Base-by-base conservation (phyloP, 1,140 invertebrate genomes). In the Drosophila sturtevanti region DNA sequence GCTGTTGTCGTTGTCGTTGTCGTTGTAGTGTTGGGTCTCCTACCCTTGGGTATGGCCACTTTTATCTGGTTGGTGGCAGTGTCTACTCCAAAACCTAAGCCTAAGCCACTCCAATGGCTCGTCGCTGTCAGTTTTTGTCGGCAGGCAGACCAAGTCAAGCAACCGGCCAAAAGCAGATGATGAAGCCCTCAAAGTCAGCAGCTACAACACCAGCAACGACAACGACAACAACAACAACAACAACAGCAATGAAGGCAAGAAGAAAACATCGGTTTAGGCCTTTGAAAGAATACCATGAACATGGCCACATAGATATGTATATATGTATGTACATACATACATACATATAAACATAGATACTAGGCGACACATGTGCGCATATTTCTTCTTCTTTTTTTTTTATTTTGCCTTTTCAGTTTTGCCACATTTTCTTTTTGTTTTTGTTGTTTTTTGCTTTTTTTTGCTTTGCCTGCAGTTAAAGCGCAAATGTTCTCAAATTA, bases 401-500 rank as follows among this genome's bases (percentile, higher is more conserved):
- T 82, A 12, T 66, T 64, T 63, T 75, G 64, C 70, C 48, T 67
- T 68, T 52, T 38, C 48, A 55, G 55, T 62, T 58, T 48, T 72
- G 21, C 56, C 65, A 68, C 59, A 68, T 48, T 64, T 69, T 63
- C 54, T 35, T 64, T 69, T 63, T 37, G 11, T 65, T 64, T 34
- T 68, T n/a, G n/a, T n/a, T n/a, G n/a, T n/a, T n/a, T n/a, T 24
- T 75, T 68, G 65, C 44, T 51, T 60, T 61, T 62, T 74, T 27
- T 12, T 65, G 80, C 69, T 82, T 86, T 64, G 69, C 84, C 71
- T 86, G 82, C 75, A 86, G 82, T 79, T 86, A 86, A 82, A 87
- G 79, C 81, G 81, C 82, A 86, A 86, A 86, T 86, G 82, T 89
- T 86, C 82, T 86, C 82, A 86, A 86, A 86, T 86, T 86, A 86